phyloP scores from a whole-genome alignment of 2,797 vertebrate species.

The Aphelocoma californica region DNA sequence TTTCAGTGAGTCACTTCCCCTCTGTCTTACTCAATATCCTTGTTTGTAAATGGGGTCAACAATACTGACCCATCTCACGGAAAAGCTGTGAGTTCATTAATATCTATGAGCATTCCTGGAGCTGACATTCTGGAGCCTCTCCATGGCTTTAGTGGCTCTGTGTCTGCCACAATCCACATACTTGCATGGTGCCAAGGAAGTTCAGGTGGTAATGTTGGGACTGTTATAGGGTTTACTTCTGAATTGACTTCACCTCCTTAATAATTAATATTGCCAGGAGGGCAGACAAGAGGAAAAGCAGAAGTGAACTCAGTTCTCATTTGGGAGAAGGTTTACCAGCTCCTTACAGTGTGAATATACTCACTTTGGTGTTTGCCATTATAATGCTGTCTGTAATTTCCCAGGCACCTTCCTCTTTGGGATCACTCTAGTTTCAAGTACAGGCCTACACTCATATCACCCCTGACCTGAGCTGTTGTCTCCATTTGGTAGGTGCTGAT shows the following conservation, averaged over 20 bases:
- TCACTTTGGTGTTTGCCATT: background rate
- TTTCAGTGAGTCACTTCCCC: constrained; percentile 54
- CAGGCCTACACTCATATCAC: background rate
- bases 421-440: background rate
- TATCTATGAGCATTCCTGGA: background rate
- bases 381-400: background rate
- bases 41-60: constrained; percentile 18
- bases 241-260: background rate
- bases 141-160: background rate
- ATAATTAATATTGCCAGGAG: constrained; percentile 17
- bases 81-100: background rate
- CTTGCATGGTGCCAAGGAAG: background rate
- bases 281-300: background rate
- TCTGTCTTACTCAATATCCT: constrained; percentile 45
- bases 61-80: background rate
- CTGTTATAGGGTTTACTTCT: background rate
- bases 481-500: background rate
- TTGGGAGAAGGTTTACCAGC: background rate
- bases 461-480: background rate
- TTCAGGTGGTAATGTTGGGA: background rate
- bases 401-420: background rate
- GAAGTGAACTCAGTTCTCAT: background rate
- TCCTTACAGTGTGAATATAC: background rate
- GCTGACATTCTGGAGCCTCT: background rate
- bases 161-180: background rate